Percentiles rank a stretch among this genome's conserved stretches.
phyloP scores from a whole-genome alignment of 2,888 invertebrate species.

The Conops quadrifasciatus region DNA sequence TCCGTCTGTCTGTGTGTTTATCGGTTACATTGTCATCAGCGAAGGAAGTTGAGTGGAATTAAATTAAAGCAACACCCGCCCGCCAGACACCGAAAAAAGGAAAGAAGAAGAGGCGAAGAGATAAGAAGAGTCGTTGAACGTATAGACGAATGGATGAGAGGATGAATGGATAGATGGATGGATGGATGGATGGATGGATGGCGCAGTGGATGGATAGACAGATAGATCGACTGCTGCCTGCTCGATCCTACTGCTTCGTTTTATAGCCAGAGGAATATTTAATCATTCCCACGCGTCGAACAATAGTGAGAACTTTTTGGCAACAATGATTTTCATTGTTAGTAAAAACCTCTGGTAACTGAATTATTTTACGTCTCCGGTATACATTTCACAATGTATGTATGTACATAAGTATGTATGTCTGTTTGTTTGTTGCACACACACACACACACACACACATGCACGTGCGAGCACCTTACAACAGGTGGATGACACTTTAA shows the following conservation, averaged over 20 bases:
- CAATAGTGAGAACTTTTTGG: conserved; percentile 47
- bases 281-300: conserved; percentile 47
- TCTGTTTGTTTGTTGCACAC: too few relatives aligned
- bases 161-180: conserved; percentile 5
- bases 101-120: too few relatives aligned
- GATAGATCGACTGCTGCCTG: conserved; percentile 26
- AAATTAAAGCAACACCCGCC: too few relatives aligned
- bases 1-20: conserved; percentile 19
- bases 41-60: too few relatives aligned
- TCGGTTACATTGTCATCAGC: too few relatives aligned
- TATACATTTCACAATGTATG: neutral
- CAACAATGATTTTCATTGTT: conserved; percentile 41
- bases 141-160: neutral
- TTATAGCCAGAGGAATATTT: conserved; percentile 40
- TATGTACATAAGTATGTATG: conserved; percentile 17
- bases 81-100: too few relatives aligned
- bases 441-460: conserved; percentile 2
- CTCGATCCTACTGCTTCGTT: conserved; percentile 21
- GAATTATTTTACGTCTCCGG: conserved; percentile 12
- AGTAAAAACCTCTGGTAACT: conserved; percentile 43
- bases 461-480: conserved; percentile 4
- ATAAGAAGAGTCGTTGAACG: neutral
- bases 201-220: conserved; percentile 22
- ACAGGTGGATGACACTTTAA: conserved; percentile 41
- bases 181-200: neutral